These are phyloP conservation scores for Monarcha castaneiventris DNA, from an alignment of 2,113 vertebrate genomes.

Conservation along the genomic window DNA sequence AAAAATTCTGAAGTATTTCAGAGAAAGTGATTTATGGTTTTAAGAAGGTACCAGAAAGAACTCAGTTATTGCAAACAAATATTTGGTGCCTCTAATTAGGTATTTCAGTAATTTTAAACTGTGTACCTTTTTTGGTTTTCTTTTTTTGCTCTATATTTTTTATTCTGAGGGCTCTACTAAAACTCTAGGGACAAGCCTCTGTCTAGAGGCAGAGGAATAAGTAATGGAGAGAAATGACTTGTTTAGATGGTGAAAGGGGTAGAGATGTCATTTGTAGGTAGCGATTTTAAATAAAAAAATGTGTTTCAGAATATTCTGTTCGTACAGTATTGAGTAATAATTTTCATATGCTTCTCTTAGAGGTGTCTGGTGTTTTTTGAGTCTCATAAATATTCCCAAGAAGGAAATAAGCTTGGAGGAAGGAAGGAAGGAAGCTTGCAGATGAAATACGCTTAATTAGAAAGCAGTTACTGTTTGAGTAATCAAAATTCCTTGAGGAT, in stretches of 20 bases:
- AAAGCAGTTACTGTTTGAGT: background rate
- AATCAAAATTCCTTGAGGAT: background rate
- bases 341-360: background rate
- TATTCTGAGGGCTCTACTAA: background rate
- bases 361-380: background rate
- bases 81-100: background rate
- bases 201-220: background rate
- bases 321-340: background rate
- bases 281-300: background rate
- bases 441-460: background rate
- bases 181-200: background rate
- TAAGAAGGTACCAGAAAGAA: background rate
- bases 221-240: background rate
- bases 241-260: background rate
- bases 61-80: background rate
- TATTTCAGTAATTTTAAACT: background rate
- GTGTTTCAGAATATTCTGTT: background rate
- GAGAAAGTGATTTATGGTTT: background rate
- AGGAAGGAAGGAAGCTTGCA: slow-evolving; percentile 2
- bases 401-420: background rate
- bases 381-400: background rate
- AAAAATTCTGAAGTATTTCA: background rate
- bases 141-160: background rate
- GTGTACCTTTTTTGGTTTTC: background rate
- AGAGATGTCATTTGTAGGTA: background rate